Evolutionary conservation across 2,888 invertebrate species (phyloP).

Genomic region (Lepidonotus clava): DNA sequence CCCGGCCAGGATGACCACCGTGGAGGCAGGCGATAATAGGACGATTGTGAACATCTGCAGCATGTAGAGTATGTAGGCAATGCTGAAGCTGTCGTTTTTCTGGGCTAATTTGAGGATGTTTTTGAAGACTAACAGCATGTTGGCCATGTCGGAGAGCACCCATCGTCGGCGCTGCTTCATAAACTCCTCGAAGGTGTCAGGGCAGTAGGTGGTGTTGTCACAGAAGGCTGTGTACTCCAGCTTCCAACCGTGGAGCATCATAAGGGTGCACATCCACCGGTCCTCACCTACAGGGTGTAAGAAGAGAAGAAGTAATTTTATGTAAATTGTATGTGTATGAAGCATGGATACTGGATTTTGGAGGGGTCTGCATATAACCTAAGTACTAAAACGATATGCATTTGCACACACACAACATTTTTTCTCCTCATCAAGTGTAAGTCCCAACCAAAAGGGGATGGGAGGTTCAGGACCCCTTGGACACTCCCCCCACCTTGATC

Average conservation of each 20-base stretch:
- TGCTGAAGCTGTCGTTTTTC: slow-evolving; percentile 66
- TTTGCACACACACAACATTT: too few relatives aligned
- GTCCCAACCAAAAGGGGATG: too few relatives aligned
- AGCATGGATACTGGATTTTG: too few relatives aligned
- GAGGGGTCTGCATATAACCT: too few relatives aligned
- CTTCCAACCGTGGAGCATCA: slow-evolving; percentile 70
- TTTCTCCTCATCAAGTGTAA: too few relatives aligned
- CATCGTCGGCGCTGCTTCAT: slow-evolving; percentile 69
- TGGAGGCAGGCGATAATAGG: slow-evolving; percentile 68
- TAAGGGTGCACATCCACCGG: slow-evolving; percentile 70
- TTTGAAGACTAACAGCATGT: slow-evolving; percentile 66
- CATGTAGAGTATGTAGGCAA: slow-evolving; percentile 67
- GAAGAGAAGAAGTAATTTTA: too few relatives aligned
- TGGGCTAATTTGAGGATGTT: slow-evolving; percentile 64
- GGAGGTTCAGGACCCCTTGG: too few relatives aligned
- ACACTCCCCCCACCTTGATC: too few relatives aligned
- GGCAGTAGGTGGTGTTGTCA: slow-evolving; percentile 69
- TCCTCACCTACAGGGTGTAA: slow-evolving; percentile 66
- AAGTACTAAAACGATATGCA: too few relatives aligned
- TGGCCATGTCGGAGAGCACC: slow-evolving; percentile 70
- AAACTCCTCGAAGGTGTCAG: slow-evolving; percentile 68
- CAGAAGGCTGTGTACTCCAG: slow-evolving; percentile 66
- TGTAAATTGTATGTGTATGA: too few relatives aligned
- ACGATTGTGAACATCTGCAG: slow-evolving; percentile 68
- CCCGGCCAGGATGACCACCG: slow-evolving; percentile 68